These are phyloP conservation scores for Ormyrus rosae DNA, from an alignment of 2,888 invertebrate genomes.

Conservation along the genomic window DNA sequence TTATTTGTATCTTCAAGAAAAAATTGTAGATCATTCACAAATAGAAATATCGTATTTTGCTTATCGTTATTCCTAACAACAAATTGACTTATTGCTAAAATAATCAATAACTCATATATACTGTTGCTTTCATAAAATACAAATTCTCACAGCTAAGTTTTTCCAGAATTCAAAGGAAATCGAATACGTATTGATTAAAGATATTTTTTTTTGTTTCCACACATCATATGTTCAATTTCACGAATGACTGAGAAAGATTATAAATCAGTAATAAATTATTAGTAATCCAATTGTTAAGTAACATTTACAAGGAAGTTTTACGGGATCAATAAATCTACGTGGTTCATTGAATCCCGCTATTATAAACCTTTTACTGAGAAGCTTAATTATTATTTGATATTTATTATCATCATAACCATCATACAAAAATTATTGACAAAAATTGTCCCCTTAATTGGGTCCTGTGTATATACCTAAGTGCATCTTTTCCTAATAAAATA, in stretches of 20 bases:
- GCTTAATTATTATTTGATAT: conserved; percentile 50
- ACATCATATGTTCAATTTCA: conserved; percentile 8
- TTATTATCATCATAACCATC: conserved; percentile 45
- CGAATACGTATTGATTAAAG: conserved; percentile 1
- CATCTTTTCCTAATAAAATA: conserved; percentile 51
- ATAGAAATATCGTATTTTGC: conserved; percentile 64
- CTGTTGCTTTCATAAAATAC: conserved; percentile 46
- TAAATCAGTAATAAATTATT: conserved; percentile 18
- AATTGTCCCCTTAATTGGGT: conserved; percentile 35
- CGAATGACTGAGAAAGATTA: conserved; percentile 22
- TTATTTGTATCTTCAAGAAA: conserved; percentile 36
- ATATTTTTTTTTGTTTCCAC: conserved; percentile 2
- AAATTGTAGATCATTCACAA: conserved; percentile 27
- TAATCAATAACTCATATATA: conserved; percentile 48
- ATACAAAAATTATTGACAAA: conserved; percentile 55
- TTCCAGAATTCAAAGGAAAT: conserved; percentile 20
- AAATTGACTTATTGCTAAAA: conserved; percentile 59
- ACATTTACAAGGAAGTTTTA: conserved; percentile 50
- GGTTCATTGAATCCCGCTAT: conserved; percentile 23
- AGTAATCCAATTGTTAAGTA: conserved; percentile 44
- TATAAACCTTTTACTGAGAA: conserved; percentile 33
- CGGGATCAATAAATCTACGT: conserved; percentile 15
- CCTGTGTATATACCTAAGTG: conserved; percentile 47
- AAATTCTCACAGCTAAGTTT: conserved; percentile 42
- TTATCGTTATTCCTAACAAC: conserved; percentile 63